Conservation (phyloP, 2,113 vertebrate species). For the Petaurus breviceps region DNA sequence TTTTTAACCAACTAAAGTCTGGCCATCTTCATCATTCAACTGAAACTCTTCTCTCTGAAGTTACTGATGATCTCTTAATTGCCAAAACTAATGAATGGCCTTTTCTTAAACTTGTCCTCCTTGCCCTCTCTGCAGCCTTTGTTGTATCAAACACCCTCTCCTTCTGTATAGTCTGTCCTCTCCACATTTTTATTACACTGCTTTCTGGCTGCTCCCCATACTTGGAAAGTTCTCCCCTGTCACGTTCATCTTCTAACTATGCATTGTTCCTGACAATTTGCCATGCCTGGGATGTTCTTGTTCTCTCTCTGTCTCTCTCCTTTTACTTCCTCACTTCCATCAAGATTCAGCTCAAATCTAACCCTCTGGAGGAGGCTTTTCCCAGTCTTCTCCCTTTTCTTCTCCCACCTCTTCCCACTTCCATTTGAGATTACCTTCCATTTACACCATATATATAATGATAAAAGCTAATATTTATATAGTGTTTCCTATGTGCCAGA, state of each 20-base stretch:
- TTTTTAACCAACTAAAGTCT: not conserved
- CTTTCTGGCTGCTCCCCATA: not conserved
- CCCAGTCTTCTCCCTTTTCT: not conserved
- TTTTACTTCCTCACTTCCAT: not conserved
- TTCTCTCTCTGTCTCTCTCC: not conserved
- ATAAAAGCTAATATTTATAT: not conserved
- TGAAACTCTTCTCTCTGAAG: not conserved
- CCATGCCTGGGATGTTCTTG: not conserved
- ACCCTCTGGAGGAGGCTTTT: not conserved
- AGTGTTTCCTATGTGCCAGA: not conserved
- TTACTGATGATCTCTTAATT: not conserved
- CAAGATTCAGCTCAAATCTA: not conserved
- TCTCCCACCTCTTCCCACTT: not conserved
- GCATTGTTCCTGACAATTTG: too few species aligned
- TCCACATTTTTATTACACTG: not conserved
- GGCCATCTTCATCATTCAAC: not conserved
- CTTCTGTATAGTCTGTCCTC: not conserved
- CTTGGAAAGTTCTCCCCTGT: not conserved
- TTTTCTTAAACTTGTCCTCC: not conserved
- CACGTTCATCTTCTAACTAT: too few species aligned
- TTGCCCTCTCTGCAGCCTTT: not conserved
- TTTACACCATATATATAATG: not conserved
- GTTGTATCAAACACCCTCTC: not conserved
- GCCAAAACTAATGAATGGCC: too few species aligned
- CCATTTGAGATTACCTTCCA: constrained; percentile 24